These are phyloP conservation scores for Megaceryle torquata DNA, from an alignment of 2,113 vertebrate genomes.

Conservation along the genomic window DNA sequence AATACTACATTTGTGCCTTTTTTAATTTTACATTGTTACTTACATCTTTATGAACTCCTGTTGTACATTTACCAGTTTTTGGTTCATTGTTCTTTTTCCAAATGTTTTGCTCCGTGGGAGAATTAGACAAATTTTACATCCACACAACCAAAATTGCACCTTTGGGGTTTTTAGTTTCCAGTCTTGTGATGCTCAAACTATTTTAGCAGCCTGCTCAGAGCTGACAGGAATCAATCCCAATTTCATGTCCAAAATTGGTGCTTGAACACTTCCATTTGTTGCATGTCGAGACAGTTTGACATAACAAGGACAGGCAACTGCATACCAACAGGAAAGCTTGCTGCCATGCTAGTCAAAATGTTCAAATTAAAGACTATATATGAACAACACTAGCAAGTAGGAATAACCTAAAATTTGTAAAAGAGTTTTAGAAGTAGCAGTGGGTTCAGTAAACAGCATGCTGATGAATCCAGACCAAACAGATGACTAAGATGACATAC, in stretches of 20 bases:
- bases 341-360: background rate
- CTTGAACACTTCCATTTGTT: background rate
- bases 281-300: background rate
- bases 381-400: background rate
- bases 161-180: background rate
- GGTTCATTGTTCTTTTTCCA: background rate
- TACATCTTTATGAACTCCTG: background rate
- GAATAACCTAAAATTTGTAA: background rate
- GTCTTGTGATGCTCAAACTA: background rate
- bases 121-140: background rate
- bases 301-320: background rate
- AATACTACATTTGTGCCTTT: background rate
- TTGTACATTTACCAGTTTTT: background rate
- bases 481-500: background rate
- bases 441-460: background rate
- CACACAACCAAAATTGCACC: background rate
- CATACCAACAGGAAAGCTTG: background rate
- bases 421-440: background rate
- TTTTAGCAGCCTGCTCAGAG: background rate
- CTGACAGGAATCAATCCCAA: background rate
- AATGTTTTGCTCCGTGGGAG: background rate
- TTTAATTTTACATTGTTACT: background rate
- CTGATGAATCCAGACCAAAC: background rate
- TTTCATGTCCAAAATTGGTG: accelerated
- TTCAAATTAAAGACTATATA: background rate